Percentiles rank a stretch among this genome's conserved stretches.
Evolutionary conservation across 2,113 vertebrate genomes (phyloP).

Genomic region (Carassius auratus): DNA sequence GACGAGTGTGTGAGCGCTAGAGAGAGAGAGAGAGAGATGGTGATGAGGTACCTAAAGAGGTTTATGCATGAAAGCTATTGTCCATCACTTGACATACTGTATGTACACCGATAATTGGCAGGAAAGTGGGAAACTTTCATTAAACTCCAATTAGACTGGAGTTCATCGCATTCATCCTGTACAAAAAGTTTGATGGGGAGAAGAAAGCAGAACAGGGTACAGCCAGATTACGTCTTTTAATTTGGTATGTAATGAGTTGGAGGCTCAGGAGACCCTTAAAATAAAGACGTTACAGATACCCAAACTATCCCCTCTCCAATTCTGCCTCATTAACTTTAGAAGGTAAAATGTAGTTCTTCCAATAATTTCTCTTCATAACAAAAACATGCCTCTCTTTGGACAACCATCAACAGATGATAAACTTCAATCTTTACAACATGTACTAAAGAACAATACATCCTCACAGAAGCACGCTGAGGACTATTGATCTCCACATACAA

Average conservation of each 20-base stretch:
- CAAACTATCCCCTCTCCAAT: slow-evolving; percentile 35
- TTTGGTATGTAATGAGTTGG: slow-evolving; percentile 57
- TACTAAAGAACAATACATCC: background rate
- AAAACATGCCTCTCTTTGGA: background rate
- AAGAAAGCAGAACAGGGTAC: slow-evolving; percentile 32
- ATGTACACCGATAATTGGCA: slow-evolving; percentile 47
- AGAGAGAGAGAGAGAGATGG: background rate
- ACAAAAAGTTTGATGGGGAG: slow-evolving; percentile 35
- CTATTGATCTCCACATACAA: background rate
- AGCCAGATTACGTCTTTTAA: slow-evolving; percentile 52
- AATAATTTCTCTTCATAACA: slow-evolving; percentile 1
- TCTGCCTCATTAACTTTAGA: slow-evolving; percentile 48
- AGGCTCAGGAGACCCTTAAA: slow-evolving; percentile 51
- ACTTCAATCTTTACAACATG: background rate
- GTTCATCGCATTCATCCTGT: slow-evolving; percentile 40
- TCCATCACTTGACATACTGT: slow-evolving; percentile 44
- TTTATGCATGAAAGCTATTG: slow-evolving; percentile 42
- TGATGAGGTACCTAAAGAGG: slow-evolving; percentile 17
- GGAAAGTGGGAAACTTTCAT: slow-evolving; percentile 50
- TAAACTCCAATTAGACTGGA: slow-evolving; percentile 42
- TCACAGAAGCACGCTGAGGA: background rate
- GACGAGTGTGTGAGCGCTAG: background rate
- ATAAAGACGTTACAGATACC: slow-evolving; percentile 52
- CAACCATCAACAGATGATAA: slow-evolving; percentile 47
- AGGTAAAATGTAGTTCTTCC: slow-evolving; percentile 27